Percentiles rank a stretch among this genome's conserved stretches.
Evolutionary conservation across 2,113 vertebrate species (phyloP).

Genomic region (Pica pica): DNA sequence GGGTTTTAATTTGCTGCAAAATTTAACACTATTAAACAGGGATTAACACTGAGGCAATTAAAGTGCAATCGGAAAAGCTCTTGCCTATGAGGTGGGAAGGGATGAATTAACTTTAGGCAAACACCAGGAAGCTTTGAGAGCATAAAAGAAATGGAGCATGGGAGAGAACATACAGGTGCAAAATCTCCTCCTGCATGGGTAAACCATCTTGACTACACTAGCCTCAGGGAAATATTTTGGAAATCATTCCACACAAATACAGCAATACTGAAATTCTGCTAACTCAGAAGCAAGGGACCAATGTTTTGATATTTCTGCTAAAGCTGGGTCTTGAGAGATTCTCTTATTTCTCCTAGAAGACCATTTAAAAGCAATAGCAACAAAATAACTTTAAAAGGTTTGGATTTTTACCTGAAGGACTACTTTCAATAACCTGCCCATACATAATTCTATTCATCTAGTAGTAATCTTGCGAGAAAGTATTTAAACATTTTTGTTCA

Average conservation of each 20-base stretch:
- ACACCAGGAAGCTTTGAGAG: background rate
- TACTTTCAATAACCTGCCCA: background rate
- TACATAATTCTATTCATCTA: background rate
- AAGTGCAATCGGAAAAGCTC: background rate
- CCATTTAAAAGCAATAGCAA: background rate
- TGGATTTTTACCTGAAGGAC: background rate
- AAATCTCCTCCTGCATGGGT: background rate
- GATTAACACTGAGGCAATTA: conserved; percentile 28
- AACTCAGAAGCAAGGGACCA: background rate
- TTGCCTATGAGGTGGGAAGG: background rate
- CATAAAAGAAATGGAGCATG: background rate
- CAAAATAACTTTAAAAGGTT: background rate
- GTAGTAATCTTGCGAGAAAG: background rate
- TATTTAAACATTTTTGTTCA: background rate
- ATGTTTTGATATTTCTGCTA: background rate
- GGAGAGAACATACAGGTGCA: background rate
- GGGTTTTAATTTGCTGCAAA: conserved; percentile 37
- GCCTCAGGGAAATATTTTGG: background rate
- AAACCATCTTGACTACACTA: background rate
- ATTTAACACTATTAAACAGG: conserved; percentile 13
- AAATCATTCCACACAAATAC: background rate
- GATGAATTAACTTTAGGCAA: conserved; percentile 1
- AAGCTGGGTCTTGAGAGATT: background rate
- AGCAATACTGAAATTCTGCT: background rate
- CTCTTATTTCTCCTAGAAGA: background rate